Evolutionary conservation across 2,113 vertebrate genomes (phyloP).

Genomic region (Manacus vitellinus): DNA sequence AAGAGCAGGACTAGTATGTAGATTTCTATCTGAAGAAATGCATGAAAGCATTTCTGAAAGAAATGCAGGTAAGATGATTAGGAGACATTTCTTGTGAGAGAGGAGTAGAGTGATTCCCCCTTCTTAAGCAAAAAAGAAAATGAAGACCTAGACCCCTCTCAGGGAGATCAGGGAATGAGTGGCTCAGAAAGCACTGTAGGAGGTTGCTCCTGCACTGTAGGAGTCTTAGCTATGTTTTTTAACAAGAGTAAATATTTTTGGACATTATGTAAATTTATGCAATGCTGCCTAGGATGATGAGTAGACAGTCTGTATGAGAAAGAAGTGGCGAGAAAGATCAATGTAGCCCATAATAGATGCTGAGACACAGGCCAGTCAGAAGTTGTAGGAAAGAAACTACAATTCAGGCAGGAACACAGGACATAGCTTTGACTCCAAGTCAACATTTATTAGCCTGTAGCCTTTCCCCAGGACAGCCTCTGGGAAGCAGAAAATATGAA

Average conservation of each 20-base stretch:
- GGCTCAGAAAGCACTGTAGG: neutral
- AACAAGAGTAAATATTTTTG: conserved; percentile 23
- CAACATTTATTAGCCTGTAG: neutral
- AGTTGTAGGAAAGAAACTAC: neutral
- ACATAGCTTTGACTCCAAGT: neutral
- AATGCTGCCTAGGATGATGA: neutral
- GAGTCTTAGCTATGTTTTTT: neutral
- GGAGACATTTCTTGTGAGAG: neutral
- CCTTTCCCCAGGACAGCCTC: neutral
- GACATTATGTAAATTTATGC: neutral
- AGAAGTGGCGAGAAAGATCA: neutral
- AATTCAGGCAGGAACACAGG: neutral
- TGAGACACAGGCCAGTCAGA: neutral
- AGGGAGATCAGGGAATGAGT: neutral
- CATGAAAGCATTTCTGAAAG: neutral
- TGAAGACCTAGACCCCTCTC: neutral
- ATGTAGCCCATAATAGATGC: neutral
- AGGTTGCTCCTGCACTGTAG: neutral
- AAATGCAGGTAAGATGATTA: neutral
- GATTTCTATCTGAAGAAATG: neutral
- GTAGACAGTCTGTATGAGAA: neutral
- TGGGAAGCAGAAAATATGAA: neutral
- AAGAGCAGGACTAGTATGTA: neutral
- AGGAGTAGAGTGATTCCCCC: neutral
- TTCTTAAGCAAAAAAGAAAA: conserved; percentile 12